phyloP scores from a whole-genome alignment of 2,888 invertebrate species.

The Apotomis betuletana region DNA sequence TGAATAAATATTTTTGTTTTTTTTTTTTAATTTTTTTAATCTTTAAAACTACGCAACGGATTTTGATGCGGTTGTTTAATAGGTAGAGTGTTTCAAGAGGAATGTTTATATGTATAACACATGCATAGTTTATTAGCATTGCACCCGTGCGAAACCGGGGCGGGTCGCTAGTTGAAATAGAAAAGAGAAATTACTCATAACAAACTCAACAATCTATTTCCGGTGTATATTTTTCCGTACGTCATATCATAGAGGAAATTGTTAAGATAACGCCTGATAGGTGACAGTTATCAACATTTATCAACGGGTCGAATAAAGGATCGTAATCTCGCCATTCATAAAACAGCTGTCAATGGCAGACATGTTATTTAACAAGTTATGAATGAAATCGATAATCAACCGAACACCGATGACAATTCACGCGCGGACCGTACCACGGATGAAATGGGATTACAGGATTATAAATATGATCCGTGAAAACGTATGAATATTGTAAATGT shows the following conservation, averaged over 20 bases:
- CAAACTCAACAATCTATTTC: background rate
- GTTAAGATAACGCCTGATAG: constrained; percentile 22
- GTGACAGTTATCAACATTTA: constrained; percentile 19
- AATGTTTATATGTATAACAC: too few species aligned
- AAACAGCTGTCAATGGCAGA: constrained; percentile 20
- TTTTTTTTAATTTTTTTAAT: too few species aligned
- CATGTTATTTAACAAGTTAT: constrained; percentile 21
- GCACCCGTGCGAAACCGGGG: too few species aligned
- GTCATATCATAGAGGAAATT: constrained; percentile 24
- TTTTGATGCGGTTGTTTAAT: too few species aligned
- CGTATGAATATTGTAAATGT: too few species aligned
- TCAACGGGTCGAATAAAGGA: constrained; percentile 22
- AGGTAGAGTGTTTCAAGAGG: too few species aligned
- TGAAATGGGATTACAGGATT: constrained; percentile 24
- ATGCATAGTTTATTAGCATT: too few species aligned
- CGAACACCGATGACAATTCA: constrained; percentile 2
- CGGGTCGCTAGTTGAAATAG: too few species aligned
- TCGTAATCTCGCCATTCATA: constrained; percentile 36
- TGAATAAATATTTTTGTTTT: too few species aligned
- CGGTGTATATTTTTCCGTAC: constrained; percentile 7
- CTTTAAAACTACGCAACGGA: too few species aligned
- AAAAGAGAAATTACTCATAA: background rate
- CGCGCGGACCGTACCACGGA: background rate
- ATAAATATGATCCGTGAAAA: background rate
- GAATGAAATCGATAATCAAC: constrained; percentile 20